phyloP scores from a whole-genome alignment of 2,888 invertebrate genomes.

The Archaeoteleia sp. region DNA sequence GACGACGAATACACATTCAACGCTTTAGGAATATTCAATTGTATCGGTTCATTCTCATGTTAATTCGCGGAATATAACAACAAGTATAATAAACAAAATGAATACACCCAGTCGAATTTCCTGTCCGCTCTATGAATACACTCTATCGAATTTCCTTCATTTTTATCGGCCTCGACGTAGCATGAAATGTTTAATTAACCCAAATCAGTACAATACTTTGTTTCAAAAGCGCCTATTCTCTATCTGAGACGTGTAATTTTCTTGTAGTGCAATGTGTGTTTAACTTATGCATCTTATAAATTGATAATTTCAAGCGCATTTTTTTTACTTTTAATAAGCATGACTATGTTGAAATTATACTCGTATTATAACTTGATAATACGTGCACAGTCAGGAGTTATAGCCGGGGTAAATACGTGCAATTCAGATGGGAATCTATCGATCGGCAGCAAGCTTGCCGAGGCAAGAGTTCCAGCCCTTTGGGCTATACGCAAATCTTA shows the following conservation, averaged over 20 bases:
- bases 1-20: slow-evolving; percentile 47
- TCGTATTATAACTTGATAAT: slow-evolving; percentile 35
- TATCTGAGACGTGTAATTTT: background rate
- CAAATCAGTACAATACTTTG: too few species aligned
- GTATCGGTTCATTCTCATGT: slow-evolving; percentile 47
- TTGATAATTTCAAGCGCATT: slow-evolving; percentile 4
- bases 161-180: too few species aligned
- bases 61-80: slow-evolving; percentile 42
- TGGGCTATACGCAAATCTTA: slow-evolving; percentile 36
- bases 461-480: slow-evolving; percentile 32
- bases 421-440: slow-evolving; percentile 43
- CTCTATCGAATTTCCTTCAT: too few species aligned
- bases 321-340: slow-evolving; percentile 10
- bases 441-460: slow-evolving; percentile 35
- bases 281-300: background rate
- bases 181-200: too few species aligned
- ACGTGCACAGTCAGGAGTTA: slow-evolving; percentile 35
- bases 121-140: too few species aligned
- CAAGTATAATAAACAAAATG: slow-evolving; percentile 25
- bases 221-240: too few species aligned
- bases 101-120: too few species aligned
- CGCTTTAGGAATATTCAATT: slow-evolving; percentile 52
- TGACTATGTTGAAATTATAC: slow-evolving; percentile 30
- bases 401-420: slow-evolving; percentile 32
- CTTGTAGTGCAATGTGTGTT: background rate